Conservation (phyloP, 1,140 invertebrate genomes). For the Heliconius hermathena region DNA sequence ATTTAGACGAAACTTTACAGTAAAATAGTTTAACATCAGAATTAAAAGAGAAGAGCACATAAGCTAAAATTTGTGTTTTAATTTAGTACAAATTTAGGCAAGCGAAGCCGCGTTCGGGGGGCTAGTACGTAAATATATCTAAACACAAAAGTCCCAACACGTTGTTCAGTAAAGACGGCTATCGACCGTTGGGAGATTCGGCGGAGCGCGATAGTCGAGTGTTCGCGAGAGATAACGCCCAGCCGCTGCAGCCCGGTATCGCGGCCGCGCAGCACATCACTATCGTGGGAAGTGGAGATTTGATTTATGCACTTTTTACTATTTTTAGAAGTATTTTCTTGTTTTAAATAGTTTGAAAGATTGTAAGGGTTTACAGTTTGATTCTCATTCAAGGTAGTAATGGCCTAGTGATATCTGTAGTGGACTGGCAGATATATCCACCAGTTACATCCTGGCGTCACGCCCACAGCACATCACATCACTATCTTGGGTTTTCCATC, state of each 20-base stretch:
- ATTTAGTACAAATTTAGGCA: too few species aligned
- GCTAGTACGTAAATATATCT: background rate
- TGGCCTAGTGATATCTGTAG: too few species aligned
- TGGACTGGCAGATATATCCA: background rate
- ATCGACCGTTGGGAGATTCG: constrained; percentile 41
- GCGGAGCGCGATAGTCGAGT: constrained; percentile 39
- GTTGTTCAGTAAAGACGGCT: constrained; percentile 37
- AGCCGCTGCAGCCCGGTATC: constrained; percentile 36
- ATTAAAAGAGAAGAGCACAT: too few species aligned
- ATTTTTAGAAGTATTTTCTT: background rate
- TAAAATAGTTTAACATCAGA: too few species aligned
- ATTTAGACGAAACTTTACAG: too few species aligned
- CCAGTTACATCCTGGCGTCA: constrained; percentile 30
- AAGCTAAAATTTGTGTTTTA: too few species aligned
- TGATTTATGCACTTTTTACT: constrained; percentile 40
- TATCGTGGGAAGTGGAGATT: constrained; percentile 26
- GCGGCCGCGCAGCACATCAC: constrained; percentile 32
- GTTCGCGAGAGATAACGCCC: constrained; percentile 41
- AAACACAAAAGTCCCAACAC: constrained; percentile 26
- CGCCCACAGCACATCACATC: constrained; percentile 26
- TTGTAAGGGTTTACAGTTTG: too few species aligned
- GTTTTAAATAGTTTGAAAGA: background rate
- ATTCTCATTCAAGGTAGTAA: too few species aligned
- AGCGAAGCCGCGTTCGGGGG: too few species aligned
- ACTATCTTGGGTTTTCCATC: constrained; percentile 1